Evolutionary conservation across 2,888 invertebrate species (phyloP).

Genomic region (Caenorhabditis imperialis): DNA sequence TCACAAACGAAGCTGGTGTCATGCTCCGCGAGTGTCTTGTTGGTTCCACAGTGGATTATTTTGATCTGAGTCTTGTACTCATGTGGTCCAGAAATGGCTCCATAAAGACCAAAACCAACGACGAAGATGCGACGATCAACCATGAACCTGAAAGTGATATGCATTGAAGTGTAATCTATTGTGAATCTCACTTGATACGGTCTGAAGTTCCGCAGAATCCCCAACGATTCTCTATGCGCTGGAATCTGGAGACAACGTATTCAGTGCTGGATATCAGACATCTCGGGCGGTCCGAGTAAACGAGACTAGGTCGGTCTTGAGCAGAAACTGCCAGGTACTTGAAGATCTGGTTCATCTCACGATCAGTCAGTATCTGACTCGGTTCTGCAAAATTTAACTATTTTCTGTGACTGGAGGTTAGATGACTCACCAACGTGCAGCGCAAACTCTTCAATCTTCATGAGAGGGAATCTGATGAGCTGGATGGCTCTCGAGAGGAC

Average conservation of each 20-base stretch:
- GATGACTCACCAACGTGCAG: slow-evolving; percentile 79
- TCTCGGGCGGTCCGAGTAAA: slow-evolving; percentile 80
- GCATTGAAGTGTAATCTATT: neutral
- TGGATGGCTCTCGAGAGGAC: slow-evolving; percentile 85
- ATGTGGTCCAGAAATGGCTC: slow-evolving; percentile 86
- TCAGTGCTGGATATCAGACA: slow-evolving; percentile 55
- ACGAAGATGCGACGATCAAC: slow-evolving; percentile 88
- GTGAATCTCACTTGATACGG: slow-evolving; percentile 84
- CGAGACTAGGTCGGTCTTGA: slow-evolving; percentile 83
- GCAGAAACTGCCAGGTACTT: slow-evolving; percentile 83
- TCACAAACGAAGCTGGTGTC: slow-evolving; percentile 87
- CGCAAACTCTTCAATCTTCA: slow-evolving; percentile 90
- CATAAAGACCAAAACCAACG: slow-evolving; percentile 89
- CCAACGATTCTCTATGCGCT: slow-evolving; percentile 87
- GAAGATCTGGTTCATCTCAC: slow-evolving; percentile 85
- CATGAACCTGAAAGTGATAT: slow-evolving; percentile 83
- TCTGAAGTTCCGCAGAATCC: slow-evolving; percentile 89
- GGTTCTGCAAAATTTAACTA: slow-evolving; percentile 75
- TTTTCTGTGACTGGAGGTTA: neutral
- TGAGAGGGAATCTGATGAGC: slow-evolving; percentile 87
- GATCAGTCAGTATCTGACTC: slow-evolving; percentile 85
- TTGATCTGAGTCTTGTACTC: slow-evolving; percentile 82
- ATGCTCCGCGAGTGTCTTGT: slow-evolving; percentile 85
- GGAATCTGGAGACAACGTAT: slow-evolving; percentile 81
- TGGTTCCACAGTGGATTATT: slow-evolving; percentile 84